Base-by-base conservation (phyloP, 2,888 invertebrate genomes). In the Macaria notata region DNA sequence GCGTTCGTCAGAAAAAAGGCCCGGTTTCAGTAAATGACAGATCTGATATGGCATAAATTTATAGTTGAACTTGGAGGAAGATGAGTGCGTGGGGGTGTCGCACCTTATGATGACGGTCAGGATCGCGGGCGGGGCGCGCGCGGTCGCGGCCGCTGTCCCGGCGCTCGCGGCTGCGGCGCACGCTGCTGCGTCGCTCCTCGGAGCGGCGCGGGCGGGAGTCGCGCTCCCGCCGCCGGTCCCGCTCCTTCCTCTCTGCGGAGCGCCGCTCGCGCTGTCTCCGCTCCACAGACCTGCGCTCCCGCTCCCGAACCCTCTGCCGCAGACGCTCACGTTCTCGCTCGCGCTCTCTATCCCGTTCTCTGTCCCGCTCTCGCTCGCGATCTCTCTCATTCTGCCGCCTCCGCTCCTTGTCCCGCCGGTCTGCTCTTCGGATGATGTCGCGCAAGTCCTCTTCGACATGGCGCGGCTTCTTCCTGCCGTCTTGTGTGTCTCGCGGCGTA, bases 361-460 rank as follows among this genome's bases (percentile, higher is more conserved):
- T 19, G 19, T 19, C 19, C 19, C 19, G 19, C 19, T 73, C 70
- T 9, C 64, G 56, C 48, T 71, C 70, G 9, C 68, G 63, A 29
- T 77, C 78, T n/a, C 67, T 61, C 49, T 75, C 75, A n/a, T 72
- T 65, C 45, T 70, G 69, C 7, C 77, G 59, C 50, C 81, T 78
- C 51, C 73, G 67, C 9, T 79, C 81, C 8, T 60, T 69, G 42
- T 82, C 78, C 59, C 77, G 79, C 63, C 71, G 79, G 68, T 84
- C 80, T 69, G 88, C 81, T 60, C 81, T 76, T 54, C 86, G 82
- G 50, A 79, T 87, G 39, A 79, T 81, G 62, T 80, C 88, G 74
- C 70, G 91, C 83, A 70, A 92, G 85, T 79, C 93, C 83, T 77
- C 86, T 68, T 75, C 84, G 9, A 43, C 36, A 6, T 79, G 75